A percentile compares a stretch with the other conserved stretches of the same genome.
Evolutionary conservation across 2,113 vertebrate species (phyloP).

Genomic region (Daboia siamensis): DNA sequence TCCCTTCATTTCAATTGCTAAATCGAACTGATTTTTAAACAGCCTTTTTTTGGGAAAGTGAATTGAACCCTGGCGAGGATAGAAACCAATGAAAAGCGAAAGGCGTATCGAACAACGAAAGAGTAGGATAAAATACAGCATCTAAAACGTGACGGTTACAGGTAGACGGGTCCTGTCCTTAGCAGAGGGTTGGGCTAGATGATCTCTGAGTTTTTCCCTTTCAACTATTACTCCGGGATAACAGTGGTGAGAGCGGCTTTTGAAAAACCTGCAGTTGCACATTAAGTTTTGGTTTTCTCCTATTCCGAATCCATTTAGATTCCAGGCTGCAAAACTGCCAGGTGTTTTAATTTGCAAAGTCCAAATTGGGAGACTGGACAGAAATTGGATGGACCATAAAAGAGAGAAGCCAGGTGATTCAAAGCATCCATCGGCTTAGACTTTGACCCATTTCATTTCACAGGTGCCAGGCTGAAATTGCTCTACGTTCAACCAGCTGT

Average conservation of each 20-base stretch:
- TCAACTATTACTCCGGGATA: not conserved
- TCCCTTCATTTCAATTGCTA: not conserved
- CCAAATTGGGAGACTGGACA: too few relatives aligned
- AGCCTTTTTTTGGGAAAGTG: too few relatives aligned
- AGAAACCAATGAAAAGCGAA: too few relatives aligned
- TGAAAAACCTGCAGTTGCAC: not conserved
- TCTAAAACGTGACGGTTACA: not conserved
- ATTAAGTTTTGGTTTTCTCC: not conserved
- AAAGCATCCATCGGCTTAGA: too few relatives aligned
- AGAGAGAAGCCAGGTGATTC: too few relatives aligned
- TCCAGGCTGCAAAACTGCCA: too few relatives aligned
- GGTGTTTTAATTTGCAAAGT: not conserved
- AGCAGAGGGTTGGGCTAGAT: not conserved
- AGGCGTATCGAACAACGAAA: not conserved
- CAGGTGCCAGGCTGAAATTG: too few relatives aligned
- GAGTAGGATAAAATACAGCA: not conserved
- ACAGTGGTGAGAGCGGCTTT: not conserved
- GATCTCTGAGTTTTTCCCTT: not conserved
- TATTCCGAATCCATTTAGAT: not conserved
- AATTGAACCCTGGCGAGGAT: too few relatives aligned
- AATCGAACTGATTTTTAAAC: too few relatives aligned
- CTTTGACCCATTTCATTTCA: too few relatives aligned
- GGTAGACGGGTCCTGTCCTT: not conserved
- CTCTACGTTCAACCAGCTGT: too few relatives aligned
- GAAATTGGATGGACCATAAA: too few relatives aligned